phyloP scores from a whole-genome alignment of 2,113 vertebrate genomes.

The Tyrannus savana region DNA sequence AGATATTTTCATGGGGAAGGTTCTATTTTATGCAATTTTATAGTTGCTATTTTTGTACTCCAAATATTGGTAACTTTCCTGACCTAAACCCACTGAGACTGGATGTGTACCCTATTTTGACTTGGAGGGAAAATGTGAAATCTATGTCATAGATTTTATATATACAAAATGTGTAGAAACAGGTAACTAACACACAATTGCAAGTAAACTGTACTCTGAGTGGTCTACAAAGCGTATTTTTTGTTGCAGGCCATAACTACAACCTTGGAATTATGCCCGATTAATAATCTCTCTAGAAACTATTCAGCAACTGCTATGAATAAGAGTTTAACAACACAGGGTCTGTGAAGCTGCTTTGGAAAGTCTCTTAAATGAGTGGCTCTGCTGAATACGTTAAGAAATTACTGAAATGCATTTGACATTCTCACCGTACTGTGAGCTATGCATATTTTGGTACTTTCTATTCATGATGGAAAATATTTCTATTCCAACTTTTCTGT shows the following conservation, averaged over 20 bases:
- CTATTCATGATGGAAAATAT: neutral
- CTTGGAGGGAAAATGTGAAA: neutral
- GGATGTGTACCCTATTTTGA: neutral
- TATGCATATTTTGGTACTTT: neutral
- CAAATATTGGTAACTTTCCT: neutral
- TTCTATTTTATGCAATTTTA: neutral
- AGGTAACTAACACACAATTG: neutral
- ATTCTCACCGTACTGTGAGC: neutral
- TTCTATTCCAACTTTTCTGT: neutral
- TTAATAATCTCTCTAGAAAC: neutral
- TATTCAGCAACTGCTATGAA: neutral
- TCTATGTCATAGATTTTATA: neutral
- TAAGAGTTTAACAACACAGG: neutral
- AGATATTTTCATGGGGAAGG: neutral
- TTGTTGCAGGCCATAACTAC: neutral
- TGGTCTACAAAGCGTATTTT: neutral
- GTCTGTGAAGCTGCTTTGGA: neutral
- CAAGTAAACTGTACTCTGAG: neutral
- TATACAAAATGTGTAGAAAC: neutral
- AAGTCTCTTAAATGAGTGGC: neutral
- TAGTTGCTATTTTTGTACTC: neutral
- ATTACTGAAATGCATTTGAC: neutral
- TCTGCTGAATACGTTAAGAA: neutral
- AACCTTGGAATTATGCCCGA: neutral
- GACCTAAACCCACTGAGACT: neutral